Conservation (phyloP, 2,888 invertebrate genomes). For the Diplazon laetatorius region DNA sequence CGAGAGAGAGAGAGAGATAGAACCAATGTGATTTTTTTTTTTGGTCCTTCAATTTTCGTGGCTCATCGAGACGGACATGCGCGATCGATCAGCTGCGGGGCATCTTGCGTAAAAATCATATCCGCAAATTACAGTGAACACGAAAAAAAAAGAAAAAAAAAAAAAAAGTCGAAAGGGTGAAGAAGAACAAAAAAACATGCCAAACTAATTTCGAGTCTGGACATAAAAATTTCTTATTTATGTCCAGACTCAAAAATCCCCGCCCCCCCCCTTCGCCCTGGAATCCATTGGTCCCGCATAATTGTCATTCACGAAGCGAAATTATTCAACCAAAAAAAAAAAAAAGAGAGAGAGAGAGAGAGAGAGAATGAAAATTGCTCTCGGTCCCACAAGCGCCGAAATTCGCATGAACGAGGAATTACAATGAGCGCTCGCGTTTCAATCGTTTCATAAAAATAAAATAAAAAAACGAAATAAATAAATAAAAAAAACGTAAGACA, state of each 20-base stretch:
- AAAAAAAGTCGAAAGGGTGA: not conserved
- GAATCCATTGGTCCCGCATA: constrained; percentile 55
- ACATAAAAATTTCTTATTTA: too few species aligned
- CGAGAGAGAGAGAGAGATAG: too few species aligned
- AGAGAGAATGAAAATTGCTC: constrained; percentile 19
- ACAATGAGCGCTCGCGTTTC: constrained; percentile 29
- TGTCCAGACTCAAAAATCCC: too few species aligned
- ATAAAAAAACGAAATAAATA: not conserved
- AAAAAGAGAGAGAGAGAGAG: not conserved
- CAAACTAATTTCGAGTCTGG: too few species aligned
- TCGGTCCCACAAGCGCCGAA: not conserved
- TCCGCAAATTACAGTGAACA: too few species aligned
- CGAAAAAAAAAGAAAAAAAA: too few species aligned
- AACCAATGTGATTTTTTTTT: too few species aligned
- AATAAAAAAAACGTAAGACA: constrained; percentile 6
- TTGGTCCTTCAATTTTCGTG: too few species aligned
- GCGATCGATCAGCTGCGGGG: too few species aligned
- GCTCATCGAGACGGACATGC: too few species aligned
- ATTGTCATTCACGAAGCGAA: constrained; percentile 56
- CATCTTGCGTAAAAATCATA: too few species aligned
- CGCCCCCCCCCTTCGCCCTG: too few species aligned
- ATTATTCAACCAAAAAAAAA: not conserved
- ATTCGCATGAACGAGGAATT: constrained; percentile 1
- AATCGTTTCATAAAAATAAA: constrained; percentile 5
- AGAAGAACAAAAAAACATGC: not conserved